A percentile compares a stretch with the other conserved stretches of the same genome.
These are phyloP conservation scores for Ataeniobius toweri DNA, from an alignment of 2,797 vertebrate species.

Conservation along the genomic window DNA sequence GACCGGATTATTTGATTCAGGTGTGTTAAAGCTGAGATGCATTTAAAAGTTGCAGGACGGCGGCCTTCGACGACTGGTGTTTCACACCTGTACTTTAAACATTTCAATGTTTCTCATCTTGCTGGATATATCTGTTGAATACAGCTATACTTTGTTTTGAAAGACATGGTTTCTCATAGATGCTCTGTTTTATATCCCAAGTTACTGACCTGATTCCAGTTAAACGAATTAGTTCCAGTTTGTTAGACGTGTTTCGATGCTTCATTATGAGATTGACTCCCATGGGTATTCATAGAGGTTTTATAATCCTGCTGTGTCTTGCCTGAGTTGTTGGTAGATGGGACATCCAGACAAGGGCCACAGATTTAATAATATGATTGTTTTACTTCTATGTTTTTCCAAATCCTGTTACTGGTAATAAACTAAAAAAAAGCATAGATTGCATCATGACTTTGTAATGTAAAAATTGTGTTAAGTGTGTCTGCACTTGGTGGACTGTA, in stretches of 20 bases:
- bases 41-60: too few relatives aligned
- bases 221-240: slow-evolving; percentile 13
- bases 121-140: neutral
- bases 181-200: slow-evolving; percentile 4
- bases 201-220: slow-evolving; percentile 14
- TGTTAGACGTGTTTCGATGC: neutral
- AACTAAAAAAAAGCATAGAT: neutral
- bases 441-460: neutral
- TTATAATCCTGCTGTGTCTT: slow-evolving; percentile 5
- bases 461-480: neutral
- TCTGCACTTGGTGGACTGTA: neutral
- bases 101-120: neutral
- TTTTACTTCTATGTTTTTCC: neutral
- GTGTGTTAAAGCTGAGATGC: neutral
- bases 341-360: neutral
- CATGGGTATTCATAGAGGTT: neutral
- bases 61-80: neutral
- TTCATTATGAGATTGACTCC: slow-evolving; percentile 1
- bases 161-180: neutral
- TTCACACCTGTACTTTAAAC: neutral
- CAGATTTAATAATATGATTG: neutral
- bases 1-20: neutral
- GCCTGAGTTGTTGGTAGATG: neutral
- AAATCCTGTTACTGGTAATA: neutral
- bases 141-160: neutral